These are phyloP conservation scores for Myodes glareolus DNA, from an alignment of 2,113 vertebrate species.

Conservation along the genomic window DNA sequence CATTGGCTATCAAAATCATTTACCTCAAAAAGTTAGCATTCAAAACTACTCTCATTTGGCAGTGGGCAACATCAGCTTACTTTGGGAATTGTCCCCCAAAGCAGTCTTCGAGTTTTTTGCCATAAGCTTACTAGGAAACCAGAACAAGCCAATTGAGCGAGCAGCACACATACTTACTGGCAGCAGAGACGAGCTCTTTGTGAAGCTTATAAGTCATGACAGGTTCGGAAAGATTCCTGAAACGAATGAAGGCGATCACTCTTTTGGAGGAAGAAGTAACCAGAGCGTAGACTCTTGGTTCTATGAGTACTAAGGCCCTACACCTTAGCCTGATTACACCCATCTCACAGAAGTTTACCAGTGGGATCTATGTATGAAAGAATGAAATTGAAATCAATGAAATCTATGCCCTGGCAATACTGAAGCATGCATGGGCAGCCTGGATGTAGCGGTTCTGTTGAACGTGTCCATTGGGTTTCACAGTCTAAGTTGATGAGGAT, in stretches of 20 bases:
- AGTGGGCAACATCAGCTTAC: background rate
- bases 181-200: constrained; percentile 94
- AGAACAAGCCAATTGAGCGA: constrained; percentile 45
- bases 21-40: background rate
- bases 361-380: background rate
- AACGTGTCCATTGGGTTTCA: too few species aligned
- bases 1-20: constrained; percentile 13
- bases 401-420: too few species aligned
- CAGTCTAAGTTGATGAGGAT: too few species aligned
- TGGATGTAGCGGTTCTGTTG: too few species aligned
- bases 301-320: background rate
- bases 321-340: background rate
- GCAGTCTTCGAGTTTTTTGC: constrained; percentile 1
- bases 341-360: constrained; percentile 10
- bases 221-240: constrained; percentile 96
- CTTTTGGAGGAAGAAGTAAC: background rate
- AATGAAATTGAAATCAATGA: too few species aligned
- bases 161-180: constrained; percentile 91
- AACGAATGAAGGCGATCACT: constrained; percentile 79
- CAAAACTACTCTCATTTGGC: background rate
- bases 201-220: constrained; percentile 97
- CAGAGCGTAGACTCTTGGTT: accelerated
- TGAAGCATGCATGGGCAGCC: too few species aligned
- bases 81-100: background rate
- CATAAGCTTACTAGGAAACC: constrained; percentile 34